Evolutionary conservation across 1,140 invertebrate genomes (phyloP).

Genomic region (Drosophila truncata): DNA sequence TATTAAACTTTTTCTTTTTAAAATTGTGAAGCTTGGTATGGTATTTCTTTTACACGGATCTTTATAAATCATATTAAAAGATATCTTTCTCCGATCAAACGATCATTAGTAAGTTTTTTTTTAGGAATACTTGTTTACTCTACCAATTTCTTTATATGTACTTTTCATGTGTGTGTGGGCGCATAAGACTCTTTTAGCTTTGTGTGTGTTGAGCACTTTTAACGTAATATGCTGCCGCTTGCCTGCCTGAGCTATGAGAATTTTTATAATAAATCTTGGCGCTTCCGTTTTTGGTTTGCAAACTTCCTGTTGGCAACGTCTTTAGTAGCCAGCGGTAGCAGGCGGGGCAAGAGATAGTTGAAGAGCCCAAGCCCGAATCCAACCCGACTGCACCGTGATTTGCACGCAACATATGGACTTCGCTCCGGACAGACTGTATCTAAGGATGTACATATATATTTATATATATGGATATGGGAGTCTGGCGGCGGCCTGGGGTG

Average conservation of each 20-base stretch:
- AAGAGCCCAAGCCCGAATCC: slow-evolving; percentile 11
- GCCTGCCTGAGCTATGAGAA: slow-evolving; percentile 77
- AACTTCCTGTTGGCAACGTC: slow-evolving; percentile 81
- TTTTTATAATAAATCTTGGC: slow-evolving; percentile 83
- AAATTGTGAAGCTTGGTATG: too few relatives aligned
- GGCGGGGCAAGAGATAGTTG: slow-evolving; percentile 6
- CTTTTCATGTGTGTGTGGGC: slow-evolving; percentile 6
- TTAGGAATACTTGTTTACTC: background rate
- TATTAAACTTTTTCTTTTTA: too few relatives aligned
- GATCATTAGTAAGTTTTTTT: background rate
- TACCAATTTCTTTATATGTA: background rate
- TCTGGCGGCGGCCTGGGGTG: slow-evolving; percentile 25
- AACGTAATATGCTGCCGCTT: slow-evolving; percentile 82
- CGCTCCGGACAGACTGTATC: slow-evolving; percentile 30
- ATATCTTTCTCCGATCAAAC: too few relatives aligned
- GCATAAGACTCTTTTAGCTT: slow-evolving; percentile 17
- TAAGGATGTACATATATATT: background rate
- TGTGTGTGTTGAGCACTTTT: slow-evolving; percentile 68
- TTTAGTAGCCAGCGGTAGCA: slow-evolving; percentile 56
- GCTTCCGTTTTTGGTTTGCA: slow-evolving; percentile 83
- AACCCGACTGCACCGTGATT: slow-evolving; percentile 62
- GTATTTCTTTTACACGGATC: background rate
- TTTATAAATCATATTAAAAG: background rate
- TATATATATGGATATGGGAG: background rate
- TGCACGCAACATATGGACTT: slow-evolving; percentile 81